phyloP scores from a whole-genome alignment of 2,888 invertebrate genomes.

The Deladenus siricidicola region DNA sequence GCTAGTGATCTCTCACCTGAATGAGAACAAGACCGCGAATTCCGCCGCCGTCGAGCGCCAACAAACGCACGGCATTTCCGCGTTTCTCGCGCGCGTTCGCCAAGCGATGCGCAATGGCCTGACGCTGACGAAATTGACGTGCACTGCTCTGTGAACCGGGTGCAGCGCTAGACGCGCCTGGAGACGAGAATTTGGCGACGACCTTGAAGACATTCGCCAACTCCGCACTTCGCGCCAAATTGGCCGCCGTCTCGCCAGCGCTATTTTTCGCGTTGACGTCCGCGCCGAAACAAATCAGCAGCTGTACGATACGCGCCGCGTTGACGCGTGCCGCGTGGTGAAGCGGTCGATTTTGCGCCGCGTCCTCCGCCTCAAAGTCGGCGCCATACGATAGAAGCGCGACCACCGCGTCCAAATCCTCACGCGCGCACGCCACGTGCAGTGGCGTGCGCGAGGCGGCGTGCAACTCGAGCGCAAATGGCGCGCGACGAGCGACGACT shows the following conservation, averaged over 20 bases:
- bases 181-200: neutral
- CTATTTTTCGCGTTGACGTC: slow-evolving; percentile 19
- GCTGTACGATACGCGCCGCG: slow-evolving; percentile 17
- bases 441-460: neutral
- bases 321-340: slow-evolving; percentile 18
- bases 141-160: neutral
- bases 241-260: slow-evolving; percentile 11
- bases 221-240: neutral
- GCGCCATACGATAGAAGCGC: slow-evolving; percentile 25
- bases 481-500: neutral
- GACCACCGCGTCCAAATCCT: slow-evolving; percentile 15
- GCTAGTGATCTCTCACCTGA: slow-evolving; percentile 24
- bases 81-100: neutral
- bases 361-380: slow-evolving; percentile 10
- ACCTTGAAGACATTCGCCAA: neutral
- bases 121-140: neutral
- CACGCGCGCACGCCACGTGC: neutral
- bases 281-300: slow-evolving; percentile 22
- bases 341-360: slow-evolving; percentile 24
- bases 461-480: neutral
- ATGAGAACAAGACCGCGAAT: slow-evolving; percentile 41
- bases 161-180: neutral
- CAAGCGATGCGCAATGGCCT: slow-evolving; percentile 6
- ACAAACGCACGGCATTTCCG: slow-evolving; percentile 17
- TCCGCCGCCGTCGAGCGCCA: slow-evolving; percentile 43